Base-by-base conservation (phyloP, 2,888 invertebrate genomes). In the Creontiades dilutus region DNA sequence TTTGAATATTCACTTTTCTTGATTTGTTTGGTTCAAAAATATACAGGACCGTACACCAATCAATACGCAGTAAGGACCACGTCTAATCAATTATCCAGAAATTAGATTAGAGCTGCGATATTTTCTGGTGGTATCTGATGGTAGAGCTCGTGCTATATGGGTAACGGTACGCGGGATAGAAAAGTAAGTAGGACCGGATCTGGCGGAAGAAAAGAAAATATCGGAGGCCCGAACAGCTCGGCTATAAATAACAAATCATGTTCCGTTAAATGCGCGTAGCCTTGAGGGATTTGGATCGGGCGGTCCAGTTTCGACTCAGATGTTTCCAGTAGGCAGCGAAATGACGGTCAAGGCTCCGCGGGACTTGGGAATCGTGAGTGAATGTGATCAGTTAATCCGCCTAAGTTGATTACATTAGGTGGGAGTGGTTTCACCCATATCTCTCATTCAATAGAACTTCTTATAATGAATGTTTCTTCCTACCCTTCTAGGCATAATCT, bases 241-340 rank as follows among this genome's bases (percentile, higher is more conserved):
- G 7, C 86, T 86, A 86, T 86, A 86, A 86, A 86, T 86, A 86
- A 86, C 68, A 75, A 85, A 37, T 55, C 47, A 19, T 11, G 86
- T 86, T 86, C 86, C 86, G 86, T 86, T 86, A 86, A 86, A 76
- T 86, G 86, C 86, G 86, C 75, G 86, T 86, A 75, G 86, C 86
- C 86, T 86, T 86, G 76, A 86, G 86, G 76, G 86, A 86, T 86
- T 86, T 86, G 86, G 86, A 55, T n/a, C 76, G 75, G 86, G 86
- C 23, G 85, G 85, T 85, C 85, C 61, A 48, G 19, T 52, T 27
- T 23, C 23, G 68, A 13, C 11, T 23, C 12, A 68, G 68, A 5
- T 23, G 68, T 68, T 68, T 68, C 68, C 23, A 68, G 68, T 61
- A 68, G 68, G 68, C 68, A 23, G 23, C 23, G 11, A 68, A 68